These are phyloP conservation scores for Eclectus roratus DNA, from an alignment of 2,113 vertebrate species.

Conservation along the genomic window DNA sequence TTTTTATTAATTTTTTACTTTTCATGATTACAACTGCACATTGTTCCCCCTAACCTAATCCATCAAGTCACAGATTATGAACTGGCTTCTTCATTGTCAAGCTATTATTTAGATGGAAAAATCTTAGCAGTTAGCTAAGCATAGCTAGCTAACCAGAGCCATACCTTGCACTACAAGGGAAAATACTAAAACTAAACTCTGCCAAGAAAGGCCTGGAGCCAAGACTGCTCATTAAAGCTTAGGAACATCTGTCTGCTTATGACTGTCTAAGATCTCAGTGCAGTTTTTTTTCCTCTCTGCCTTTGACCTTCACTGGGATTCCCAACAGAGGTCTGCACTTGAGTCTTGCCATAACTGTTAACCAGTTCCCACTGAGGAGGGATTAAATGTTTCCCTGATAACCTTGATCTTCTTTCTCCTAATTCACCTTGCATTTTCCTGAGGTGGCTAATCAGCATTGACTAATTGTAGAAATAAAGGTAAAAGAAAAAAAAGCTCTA, in stretches of 20 bases:
- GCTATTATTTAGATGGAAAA: slow-evolving; percentile 57
- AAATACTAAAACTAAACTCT: slow-evolving; percentile 30
- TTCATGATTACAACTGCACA: neutral
- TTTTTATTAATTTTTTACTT: slow-evolving; percentile 15
- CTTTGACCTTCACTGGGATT: slow-evolving; percentile 39
- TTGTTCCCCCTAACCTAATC: neutral
- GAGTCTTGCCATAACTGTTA: neutral
- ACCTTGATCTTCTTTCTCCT: neutral
- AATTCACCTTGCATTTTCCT: neutral
- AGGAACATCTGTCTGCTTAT: slow-evolving; percentile 28
- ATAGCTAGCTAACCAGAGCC: slow-evolving; percentile 21
- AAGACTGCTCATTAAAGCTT: neutral
- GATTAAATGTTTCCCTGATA: slow-evolving; percentile 1
- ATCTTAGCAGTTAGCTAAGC: neutral
- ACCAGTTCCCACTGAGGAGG: neutral
- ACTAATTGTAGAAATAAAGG: neutral
- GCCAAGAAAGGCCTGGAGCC: slow-evolving; percentile 37
- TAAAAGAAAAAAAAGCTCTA: neutral
- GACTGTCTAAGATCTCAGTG: neutral
- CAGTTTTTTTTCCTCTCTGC: neutral
- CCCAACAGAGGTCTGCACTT: neutral
- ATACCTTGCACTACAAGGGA: slow-evolving; percentile 29
- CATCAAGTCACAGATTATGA: neutral
- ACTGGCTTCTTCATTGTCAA: slow-evolving; percentile 45
- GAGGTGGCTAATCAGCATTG: neutral